A percentile compares a stretch with the other conserved stretches of the same genome.
phyloP scores from a whole-genome alignment of 2,888 invertebrate genomes.

The Lasioglossum calceatum region DNA sequence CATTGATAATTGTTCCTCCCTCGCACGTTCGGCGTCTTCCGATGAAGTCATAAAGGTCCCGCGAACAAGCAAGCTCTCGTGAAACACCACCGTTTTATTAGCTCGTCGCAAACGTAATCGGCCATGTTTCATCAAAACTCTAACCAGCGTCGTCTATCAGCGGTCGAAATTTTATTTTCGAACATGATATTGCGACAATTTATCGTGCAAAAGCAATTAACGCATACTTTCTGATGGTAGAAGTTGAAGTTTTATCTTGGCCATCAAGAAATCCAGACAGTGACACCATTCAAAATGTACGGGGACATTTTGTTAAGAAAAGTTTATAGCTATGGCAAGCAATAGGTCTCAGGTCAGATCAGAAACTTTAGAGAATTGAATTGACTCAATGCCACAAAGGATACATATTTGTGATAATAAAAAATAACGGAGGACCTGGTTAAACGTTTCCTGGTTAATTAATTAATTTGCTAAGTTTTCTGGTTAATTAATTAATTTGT shows the following conservation, averaged over 20 bases:
- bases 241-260: no score
- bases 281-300: no score
- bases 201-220: no score
- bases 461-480: no score
- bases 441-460: no score
- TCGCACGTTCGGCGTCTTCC: background rate
- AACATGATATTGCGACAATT: no score
- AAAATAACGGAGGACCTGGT: background rate
- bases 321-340: no score
- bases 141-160: background rate
- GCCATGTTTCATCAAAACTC: background rate
- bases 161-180: no score
- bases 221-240: no score
- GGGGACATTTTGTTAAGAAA: no score
- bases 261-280: no score
- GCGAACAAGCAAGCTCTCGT: background rate
- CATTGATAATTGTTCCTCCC: slow-evolving; percentile 36
- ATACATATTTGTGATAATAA: background rate
- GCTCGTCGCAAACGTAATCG: background rate
- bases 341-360: background rate
- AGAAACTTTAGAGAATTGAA: background rate
- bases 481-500: no score
- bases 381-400: background rate
- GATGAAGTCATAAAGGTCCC: background rate
- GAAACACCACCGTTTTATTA: background rate